These are phyloP conservation scores for Marmota monax DNA, from an alignment of 2,113 vertebrate species.

Conservation along the genomic window DNA sequence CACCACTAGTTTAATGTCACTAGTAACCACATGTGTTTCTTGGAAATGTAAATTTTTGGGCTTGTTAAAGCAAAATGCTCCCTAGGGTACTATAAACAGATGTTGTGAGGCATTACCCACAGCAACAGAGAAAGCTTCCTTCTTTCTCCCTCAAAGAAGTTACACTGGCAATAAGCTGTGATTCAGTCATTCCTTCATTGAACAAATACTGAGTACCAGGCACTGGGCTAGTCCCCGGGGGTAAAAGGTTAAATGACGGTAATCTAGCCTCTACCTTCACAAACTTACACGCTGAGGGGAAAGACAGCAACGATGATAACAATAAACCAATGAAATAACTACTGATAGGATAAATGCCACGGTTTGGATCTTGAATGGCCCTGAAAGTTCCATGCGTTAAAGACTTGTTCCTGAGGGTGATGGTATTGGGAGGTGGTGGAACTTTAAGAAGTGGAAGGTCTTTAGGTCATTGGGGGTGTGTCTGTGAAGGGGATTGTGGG, in stretches of 20 bases:
- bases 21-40: slow-evolving; percentile 74
- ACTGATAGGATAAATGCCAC: not conserved
- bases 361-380: not conserved
- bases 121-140: slow-evolving; percentile 50
- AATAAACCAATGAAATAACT: not conserved
- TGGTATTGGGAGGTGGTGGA: not conserved
- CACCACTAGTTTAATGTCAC: slow-evolving; percentile 73
- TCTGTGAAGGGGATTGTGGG: not conserved
- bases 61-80: slow-evolving; percentile 80
- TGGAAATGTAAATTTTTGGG: slow-evolving; percentile 77
- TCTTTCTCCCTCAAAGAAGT: slow-evolving; percentile 45
- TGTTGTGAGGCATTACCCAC: slow-evolving; percentile 67
- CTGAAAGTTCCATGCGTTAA: not conserved
- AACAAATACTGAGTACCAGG: not conserved
- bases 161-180: not conserved
- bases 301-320: not conserved
- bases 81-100: slow-evolving; percentile 69
- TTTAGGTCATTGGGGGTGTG: not conserved
- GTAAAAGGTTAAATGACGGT: not conserved
- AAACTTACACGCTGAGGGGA: not conserved
- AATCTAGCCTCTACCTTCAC: not conserved
- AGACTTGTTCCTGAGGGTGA: not conserved
- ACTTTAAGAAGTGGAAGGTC: not conserved
- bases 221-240: not conserved
- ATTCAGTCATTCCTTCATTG: not conserved